These are phyloP conservation scores for Pluvialis apricaria DNA, from an alignment of 2,113 vertebrate genomes.

Conservation along the genomic window DNA sequence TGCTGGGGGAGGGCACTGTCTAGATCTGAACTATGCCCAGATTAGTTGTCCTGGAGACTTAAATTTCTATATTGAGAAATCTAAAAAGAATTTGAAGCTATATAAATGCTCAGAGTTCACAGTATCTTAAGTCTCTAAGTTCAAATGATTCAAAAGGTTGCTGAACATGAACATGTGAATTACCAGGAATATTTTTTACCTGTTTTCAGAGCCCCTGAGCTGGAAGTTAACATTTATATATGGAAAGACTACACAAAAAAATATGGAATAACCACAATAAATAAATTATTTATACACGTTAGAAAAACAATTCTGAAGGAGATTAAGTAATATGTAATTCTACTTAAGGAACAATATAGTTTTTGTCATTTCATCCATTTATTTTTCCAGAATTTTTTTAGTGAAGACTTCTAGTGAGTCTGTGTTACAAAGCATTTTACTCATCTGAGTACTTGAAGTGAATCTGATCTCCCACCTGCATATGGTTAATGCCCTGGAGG, in stretches of 20 bases:
- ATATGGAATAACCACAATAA: background rate
- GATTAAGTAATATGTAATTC: background rate
- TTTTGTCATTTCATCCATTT: background rate
- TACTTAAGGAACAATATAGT: background rate
- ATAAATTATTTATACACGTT: background rate
- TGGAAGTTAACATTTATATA: background rate
- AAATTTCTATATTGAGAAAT: fast-evolving
- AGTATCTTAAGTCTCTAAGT: background rate
- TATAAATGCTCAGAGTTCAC: background rate
- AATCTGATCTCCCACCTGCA: background rate
- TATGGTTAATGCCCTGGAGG: background rate
- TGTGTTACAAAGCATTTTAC: background rate
- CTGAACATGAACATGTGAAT: background rate
- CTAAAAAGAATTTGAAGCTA: background rate
- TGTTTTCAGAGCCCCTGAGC: background rate
- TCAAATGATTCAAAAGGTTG: background rate
- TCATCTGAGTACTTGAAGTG: background rate
- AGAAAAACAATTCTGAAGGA: background rate
- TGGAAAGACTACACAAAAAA: background rate
- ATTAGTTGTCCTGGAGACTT: background rate
- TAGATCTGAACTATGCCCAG: background rate
- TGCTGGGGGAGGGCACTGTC: background rate
- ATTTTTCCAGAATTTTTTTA: background rate
- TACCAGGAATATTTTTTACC: background rate
- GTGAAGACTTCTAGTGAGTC: background rate